Percentiles rank a stretch among this genome's conserved stretches.
Conservation (phyloP, 2,113 vertebrate genomes). For the Plestiodon gilberti region DNA sequence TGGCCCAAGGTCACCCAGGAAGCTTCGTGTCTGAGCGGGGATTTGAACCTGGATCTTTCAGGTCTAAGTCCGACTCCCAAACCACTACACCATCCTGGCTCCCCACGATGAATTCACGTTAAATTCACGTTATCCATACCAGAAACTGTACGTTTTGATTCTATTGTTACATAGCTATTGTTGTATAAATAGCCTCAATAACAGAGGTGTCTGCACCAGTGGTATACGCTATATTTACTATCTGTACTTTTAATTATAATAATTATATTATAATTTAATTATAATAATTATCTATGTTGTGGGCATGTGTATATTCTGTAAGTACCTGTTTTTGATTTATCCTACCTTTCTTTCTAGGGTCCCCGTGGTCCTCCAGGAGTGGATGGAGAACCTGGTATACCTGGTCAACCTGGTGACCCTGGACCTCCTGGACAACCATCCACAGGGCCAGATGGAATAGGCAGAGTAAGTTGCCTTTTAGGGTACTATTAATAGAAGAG, state of each 20-base stretch:
- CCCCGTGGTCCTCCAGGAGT: conserved; percentile 86
- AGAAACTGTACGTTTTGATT: background rate
- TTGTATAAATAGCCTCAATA: background rate
- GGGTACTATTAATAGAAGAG: background rate
- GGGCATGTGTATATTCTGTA: background rate
- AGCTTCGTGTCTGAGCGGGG: too few relatives aligned
- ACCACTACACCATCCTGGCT: too few relatives aligned
- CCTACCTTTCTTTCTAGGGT: conserved; percentile 78
- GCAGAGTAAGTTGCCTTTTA: conserved; percentile 70
- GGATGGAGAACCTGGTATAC: conserved; percentile 95
- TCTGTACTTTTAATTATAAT: too few relatives aligned
- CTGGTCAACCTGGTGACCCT: conserved; percentile 92
- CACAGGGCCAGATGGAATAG: conserved; percentile 83
- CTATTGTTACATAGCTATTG: background rate
- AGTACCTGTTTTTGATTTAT: background rate
- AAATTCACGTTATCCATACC: too few relatives aligned
- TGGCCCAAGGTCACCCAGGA: too few relatives aligned
- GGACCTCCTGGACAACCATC: conserved; percentile 91
- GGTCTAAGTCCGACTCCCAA: too few relatives aligned
- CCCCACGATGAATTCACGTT: too few relatives aligned
- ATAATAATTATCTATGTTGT: background rate
- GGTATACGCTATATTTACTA: too few relatives aligned
- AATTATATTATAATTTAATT: too few relatives aligned
- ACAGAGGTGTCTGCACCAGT: background rate
- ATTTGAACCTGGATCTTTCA: too few relatives aligned